A percentile compares a stretch with the other conserved stretches of the same genome.
Conservation (phyloP, 2,113 vertebrate genomes). For the Arvicanthis niloticus region DNA sequence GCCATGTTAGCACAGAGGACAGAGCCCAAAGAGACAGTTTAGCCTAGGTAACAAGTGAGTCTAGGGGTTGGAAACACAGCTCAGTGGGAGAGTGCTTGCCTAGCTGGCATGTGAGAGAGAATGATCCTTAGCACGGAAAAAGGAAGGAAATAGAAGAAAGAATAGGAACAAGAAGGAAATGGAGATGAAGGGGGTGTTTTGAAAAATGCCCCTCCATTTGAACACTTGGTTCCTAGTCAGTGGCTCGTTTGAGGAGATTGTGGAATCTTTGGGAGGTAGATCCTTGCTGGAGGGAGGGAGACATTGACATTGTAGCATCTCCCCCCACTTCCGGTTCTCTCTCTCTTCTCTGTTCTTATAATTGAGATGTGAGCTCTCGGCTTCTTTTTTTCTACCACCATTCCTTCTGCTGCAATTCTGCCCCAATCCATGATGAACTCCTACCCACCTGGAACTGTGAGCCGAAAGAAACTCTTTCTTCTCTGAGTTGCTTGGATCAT, state of each 20-base stretch:
- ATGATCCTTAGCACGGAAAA: background rate
- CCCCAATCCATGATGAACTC: background rate
- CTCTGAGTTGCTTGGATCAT: background rate
- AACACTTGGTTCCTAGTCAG: background rate
- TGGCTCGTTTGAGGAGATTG: no score
- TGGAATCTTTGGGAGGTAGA: background rate
- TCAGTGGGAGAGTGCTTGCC: background rate
- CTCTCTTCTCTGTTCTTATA: background rate
- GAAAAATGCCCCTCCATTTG: no score
- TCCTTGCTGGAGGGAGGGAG: background rate
- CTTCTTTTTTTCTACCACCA: background rate
- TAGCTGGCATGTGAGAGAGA: background rate
- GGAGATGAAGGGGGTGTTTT: background rate
- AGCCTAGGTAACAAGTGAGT: no score
- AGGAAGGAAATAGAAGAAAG: background rate
- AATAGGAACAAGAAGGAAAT: no score
- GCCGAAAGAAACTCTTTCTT: background rate
- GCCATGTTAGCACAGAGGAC: background rate
- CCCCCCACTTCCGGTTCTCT: background rate
- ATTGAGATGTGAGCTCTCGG: background rate
- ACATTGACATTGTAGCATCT: background rate
- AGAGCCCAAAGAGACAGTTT: background rate
- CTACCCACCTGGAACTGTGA: background rate
- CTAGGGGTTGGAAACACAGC: background rate
- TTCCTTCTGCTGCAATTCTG: background rate